Base-by-base conservation (phyloP, 2,797 vertebrate genomes). In the Anolis apletophallus region DNA sequence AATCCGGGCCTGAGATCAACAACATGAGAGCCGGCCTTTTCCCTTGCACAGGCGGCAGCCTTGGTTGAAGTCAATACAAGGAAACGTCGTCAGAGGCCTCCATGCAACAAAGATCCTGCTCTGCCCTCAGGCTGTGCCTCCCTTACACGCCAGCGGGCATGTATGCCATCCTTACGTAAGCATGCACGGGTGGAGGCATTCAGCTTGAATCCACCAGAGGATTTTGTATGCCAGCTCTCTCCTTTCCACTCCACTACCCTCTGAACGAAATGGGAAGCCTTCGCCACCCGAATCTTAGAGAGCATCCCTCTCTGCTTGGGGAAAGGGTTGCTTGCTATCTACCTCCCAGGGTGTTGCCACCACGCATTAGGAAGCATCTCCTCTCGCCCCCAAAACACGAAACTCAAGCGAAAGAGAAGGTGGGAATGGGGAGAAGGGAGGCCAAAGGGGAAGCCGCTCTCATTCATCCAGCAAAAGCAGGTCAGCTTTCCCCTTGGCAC, bases 401-500 rank as follows among this genome's bases (percentile, higher is more conserved):
- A 67, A 81, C 77, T 46, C 57, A 59, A 57, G 32, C 6, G 72
- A 75, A 40, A 46, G 72, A 55, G 84, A 67, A 68, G 23, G 57
- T 23, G 57, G 57, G 11, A 34, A 17, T 29, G 32, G 21, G 19
- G 16, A n/a, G n/a, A 50, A 14, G 59, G 61, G 61, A 64, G 61
- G 61, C 61, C 61, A 57, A 50, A n/a, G 21, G 59, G 34, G 34
- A 16, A 36, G 40, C 21, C 1, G 11, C 9, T 36, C 17, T 2
- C 57, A 55, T 81, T 76, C 85, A 87, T 87, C 76, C 80, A 55
- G 54, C 59, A 55, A 81, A 81, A 86, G 5, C 69, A 57, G 50
- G 85, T 46, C 72, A 54, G 57, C 26, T 76, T 76, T 82, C 59
- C n/a, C 68, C 59, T 76, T 75, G 85, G 79, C 59, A 16, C 57